Base-by-base conservation (phyloP, 2,113 vertebrate species). In the Ictalurus furcatus region DNA sequence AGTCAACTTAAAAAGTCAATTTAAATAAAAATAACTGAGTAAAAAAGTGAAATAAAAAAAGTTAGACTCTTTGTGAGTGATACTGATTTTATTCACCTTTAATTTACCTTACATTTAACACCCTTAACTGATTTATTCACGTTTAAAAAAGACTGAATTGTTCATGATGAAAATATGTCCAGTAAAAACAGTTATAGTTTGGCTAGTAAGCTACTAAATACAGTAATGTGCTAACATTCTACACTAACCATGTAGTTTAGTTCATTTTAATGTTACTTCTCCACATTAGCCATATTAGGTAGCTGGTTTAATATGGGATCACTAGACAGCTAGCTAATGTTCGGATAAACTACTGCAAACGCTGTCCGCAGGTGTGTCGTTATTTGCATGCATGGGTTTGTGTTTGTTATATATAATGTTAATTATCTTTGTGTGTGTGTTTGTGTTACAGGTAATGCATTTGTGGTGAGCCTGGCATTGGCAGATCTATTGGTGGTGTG, bases 401-500 rank as follows among this genome's bases (percentile, higher is more conserved):
- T 28, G 37, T 19, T 4, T 67, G 67, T 58, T 28, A 48, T 12
- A 58, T 58, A 56, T 34, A 56, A 9, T n/a, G 54, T 61, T 88
- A 40, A 56, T 19, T 11, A 16, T 61, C 9, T 44, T 5, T 59
- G 21, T 73, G 63, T 85, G 14, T 88, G 59, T 85, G 73, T 86
- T 54, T 80, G 44, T 86, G 30, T 85, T 84, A 13, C 87, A 97
- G 97, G 97, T 92, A 97, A 97, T 2, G 95, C 94, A 7, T 97
- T 97, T 93, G 94, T 97, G 91, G 96, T 97, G 90, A 97, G 94
- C 91, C 93, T 97, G 92, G 96, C 96, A 0, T 87, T 96, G 83
- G 97, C 96, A 80, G 97, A 97, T 91, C 92, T 97, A 89, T 94
- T 95, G 89, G 96, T 96, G 88, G 96, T 96, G 89, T 95, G 97